Evolutionary conservation across 2,888 invertebrate species (phyloP).

Genomic region (Caradrina clavipalpis): DNA sequence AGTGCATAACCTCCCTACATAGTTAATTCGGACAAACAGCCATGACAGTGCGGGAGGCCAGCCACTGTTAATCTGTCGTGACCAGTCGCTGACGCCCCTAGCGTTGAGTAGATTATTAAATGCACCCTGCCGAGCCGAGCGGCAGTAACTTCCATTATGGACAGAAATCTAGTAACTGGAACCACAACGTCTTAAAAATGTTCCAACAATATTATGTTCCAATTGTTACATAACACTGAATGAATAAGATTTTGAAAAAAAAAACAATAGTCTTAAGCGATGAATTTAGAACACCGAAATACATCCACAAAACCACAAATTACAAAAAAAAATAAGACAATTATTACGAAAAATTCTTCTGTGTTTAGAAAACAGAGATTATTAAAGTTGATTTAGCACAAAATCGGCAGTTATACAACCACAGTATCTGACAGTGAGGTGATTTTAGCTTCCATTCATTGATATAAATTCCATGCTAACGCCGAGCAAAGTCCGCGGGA

Average conservation of each 20-base stretch:
- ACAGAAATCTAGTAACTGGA: conserved; percentile 49
- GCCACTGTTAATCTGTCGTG: conserved; percentile 54
- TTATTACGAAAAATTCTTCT: conserved; percentile 48
- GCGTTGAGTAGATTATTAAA: conserved; percentile 81
- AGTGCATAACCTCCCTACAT: conserved; percentile 13
- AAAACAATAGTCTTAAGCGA: not conserved
- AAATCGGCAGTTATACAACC: conserved; percentile 68
- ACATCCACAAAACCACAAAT: conserved; percentile 29
- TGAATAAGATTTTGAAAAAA: not conserved
- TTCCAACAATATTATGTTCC: conserved; percentile 7
- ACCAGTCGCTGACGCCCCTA: conserved; percentile 71
- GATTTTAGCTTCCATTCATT: conserved; percentile 74
- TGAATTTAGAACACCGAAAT: conserved; percentile 3
- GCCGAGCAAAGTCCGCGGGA: conserved; percentile 75
- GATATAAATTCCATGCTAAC: conserved; percentile 79
- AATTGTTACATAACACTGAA: conserved; percentile 15
- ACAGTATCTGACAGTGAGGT: conserved; percentile 65
- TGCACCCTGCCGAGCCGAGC: conserved; percentile 80
- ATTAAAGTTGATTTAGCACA: conserved; percentile 65
- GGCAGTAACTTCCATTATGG: conserved; percentile 52
- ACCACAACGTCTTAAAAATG: conserved; percentile 32
- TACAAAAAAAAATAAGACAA: conserved; percentile 40
- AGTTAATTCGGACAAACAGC: conserved; percentile 35
- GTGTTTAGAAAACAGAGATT: conserved; percentile 73
- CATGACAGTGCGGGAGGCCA: conserved; percentile 32